Evolutionary conservation across 2,113 vertebrate species (phyloP).

Genomic region (Conger conger): DNA sequence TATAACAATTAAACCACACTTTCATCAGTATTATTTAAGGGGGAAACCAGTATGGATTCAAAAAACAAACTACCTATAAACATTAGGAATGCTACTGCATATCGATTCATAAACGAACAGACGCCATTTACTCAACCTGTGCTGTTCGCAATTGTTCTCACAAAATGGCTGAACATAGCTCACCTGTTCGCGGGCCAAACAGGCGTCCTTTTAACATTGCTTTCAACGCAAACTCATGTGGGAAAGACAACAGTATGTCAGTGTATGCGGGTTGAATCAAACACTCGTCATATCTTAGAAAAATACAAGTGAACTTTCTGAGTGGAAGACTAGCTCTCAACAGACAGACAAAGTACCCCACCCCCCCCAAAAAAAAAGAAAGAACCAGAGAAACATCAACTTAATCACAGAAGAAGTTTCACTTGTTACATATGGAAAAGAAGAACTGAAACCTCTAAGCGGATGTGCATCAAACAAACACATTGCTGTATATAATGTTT

Average conservation of each 20-base stretch:
- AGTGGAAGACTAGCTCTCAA: constrained; percentile 2
- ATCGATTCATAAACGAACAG: background rate
- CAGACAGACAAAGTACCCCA: background rate
- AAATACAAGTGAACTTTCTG: background rate
- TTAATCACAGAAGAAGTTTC: constrained; percentile 13
- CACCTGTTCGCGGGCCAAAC: background rate
- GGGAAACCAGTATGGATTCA: background rate
- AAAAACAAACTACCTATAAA: background rate
- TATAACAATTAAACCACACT: background rate
- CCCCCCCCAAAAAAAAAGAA: constrained; percentile 29
- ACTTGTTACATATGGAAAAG: background rate
- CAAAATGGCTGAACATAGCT: constrained; percentile 8
- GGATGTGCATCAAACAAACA: background rate
- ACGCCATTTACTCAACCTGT: background rate
- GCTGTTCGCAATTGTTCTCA: background rate
- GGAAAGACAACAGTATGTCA: constrained; percentile 18
- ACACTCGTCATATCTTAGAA: background rate
- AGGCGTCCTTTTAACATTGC: background rate
- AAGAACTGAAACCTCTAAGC: background rate
- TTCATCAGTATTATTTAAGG: background rate
- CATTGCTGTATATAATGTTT: background rate
- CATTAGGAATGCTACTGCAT: background rate
- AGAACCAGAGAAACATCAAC: constrained; percentile 27
- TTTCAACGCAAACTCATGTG: background rate
- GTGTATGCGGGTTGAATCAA: constrained; percentile 45